Base-by-base conservation (phyloP, 2,888 invertebrate species). In the Diplolepis rosae region DNA sequence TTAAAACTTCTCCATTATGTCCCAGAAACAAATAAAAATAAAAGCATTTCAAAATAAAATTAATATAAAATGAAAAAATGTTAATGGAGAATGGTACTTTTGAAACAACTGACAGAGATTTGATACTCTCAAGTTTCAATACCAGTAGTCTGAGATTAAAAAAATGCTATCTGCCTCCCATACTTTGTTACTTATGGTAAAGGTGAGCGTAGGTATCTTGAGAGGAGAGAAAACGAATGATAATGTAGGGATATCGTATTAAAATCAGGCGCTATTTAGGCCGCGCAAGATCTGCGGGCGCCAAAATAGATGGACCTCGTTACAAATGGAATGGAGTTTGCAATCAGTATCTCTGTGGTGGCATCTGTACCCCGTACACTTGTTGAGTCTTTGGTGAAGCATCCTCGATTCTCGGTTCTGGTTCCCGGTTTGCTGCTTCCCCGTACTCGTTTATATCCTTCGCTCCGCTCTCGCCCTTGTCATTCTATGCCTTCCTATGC, bases 301-400 rank as follows among this genome's bases (percentile, higher is more conserved):
- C 86, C 85, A 84, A 88, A 88, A 88, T 87, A 88, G 86, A 88
- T 87, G 88, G 85, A 85, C 81, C 88, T 87, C 86, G 87, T 88
- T 88, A 87, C 87, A 88, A 88, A 88, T 88, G 88, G 84, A 88
- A 87, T 87, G 87, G 87, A 87, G 84, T 88, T 87, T 85, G 87
- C 87, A 88, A 87, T 88, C 85, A 83, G 86, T 87, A 87, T 88
- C 87, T 88, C 83, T 75, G 75, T 79, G 82, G 82, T 84, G 85
- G 84, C 85, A 87, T 88, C 87, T 86, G 80, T 73, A 79, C 77
- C 77, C 80, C 77, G 76, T 78, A 30, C 54, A 54, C 79, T 80
- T 77, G 79, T 81, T 73, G 73, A 68, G 71, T 71, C 70, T 68
- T 66, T 69, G 56, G 67, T 70, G 48, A 70, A 71, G 66, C 56